Evolutionary conservation across 2,113 vertebrate species (phyloP).

Genomic region (Nestor notabilis): DNA sequence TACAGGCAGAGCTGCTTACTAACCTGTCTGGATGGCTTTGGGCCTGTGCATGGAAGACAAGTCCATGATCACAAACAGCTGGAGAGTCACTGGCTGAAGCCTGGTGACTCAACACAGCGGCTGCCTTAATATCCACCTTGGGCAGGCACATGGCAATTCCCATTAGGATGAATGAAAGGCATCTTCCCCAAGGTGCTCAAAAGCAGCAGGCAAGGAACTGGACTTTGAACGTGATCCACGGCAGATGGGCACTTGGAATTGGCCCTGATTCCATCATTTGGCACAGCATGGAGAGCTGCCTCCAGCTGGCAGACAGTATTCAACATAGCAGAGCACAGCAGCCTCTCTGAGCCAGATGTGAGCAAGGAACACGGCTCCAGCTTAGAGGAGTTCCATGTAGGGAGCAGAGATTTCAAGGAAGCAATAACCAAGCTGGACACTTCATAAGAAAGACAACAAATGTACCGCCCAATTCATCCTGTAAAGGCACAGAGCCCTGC

Average conservation of each 20-base stretch:
- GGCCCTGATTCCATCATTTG: not conserved
- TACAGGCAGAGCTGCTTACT: not conserved
- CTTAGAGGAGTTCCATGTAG: not conserved
- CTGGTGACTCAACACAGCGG: not conserved
- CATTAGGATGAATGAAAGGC: not conserved
- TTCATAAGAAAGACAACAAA: not conserved
- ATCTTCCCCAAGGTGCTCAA: not conserved
- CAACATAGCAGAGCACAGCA: not conserved
- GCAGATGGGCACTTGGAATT: not conserved
- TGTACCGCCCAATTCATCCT: not conserved
- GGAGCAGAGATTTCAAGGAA: not conserved
- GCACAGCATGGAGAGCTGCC: not conserved
- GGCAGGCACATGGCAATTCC: not conserved
- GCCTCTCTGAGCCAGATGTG: not conserved
- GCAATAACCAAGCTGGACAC: not conserved
- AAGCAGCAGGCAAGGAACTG: not conserved
- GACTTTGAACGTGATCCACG: not conserved
- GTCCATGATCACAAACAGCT: not conserved
- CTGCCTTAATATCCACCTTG: not conserved
- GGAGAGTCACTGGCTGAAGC: not conserved
- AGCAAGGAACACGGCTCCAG: not conserved
- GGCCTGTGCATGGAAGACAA: not conserved
- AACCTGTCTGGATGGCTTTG: not conserved
- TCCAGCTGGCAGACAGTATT: not conserved
- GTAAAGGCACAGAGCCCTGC: not conserved